Evolutionary conservation across 2,797 vertebrate genomes (phyloP).

Genomic region (Danionella dracula): DNA sequence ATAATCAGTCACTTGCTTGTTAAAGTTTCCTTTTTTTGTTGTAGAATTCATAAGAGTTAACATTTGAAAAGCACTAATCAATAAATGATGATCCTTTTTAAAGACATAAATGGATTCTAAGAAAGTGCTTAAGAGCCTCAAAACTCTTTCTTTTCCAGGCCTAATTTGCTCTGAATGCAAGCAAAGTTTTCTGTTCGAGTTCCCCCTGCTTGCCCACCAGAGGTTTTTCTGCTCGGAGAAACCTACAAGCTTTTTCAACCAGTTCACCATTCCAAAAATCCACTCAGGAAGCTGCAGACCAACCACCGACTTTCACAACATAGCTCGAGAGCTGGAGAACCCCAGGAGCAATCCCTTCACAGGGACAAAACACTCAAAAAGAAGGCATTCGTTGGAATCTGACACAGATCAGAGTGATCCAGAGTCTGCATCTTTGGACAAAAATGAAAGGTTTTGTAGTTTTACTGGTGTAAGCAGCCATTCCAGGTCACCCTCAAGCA

Average conservation of each 20-base stretch:
- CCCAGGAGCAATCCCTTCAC: slow-evolving; percentile 22
- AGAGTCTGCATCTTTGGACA: background rate
- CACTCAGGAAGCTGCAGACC: slow-evolving; percentile 57
- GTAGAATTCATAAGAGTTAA: no score
- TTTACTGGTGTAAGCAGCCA: slow-evolving; percentile 42
- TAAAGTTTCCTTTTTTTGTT: no score
- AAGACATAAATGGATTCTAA: no score
- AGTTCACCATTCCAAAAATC: slow-evolving; percentile 19
- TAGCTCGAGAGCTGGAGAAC: slow-evolving; percentile 75
- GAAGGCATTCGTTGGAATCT: slow-evolving; percentile 37
- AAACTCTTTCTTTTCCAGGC: slow-evolving; percentile 58
- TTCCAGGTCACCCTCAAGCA: slow-evolving; percentile 64
- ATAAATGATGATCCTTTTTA: no score
- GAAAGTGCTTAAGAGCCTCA: no score
- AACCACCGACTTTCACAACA: slow-evolving; percentile 78
- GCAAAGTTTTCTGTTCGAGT: slow-evolving; percentile 78
- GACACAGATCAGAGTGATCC: slow-evolving; percentile 22
- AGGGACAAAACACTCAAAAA: slow-evolving; percentile 37
- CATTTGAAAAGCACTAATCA: no score
- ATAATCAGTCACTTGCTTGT: no score
- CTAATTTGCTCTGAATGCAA: slow-evolving; percentile 72
- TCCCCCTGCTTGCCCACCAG: slow-evolving; percentile 73
- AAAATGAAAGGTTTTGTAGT: slow-evolving; percentile 17
- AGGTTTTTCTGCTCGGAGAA: slow-evolving; percentile 76
- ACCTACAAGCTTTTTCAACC: slow-evolving; percentile 44